phyloP scores from a whole-genome alignment of 2,797 vertebrate species.

The Cottoperca gobio region DNA sequence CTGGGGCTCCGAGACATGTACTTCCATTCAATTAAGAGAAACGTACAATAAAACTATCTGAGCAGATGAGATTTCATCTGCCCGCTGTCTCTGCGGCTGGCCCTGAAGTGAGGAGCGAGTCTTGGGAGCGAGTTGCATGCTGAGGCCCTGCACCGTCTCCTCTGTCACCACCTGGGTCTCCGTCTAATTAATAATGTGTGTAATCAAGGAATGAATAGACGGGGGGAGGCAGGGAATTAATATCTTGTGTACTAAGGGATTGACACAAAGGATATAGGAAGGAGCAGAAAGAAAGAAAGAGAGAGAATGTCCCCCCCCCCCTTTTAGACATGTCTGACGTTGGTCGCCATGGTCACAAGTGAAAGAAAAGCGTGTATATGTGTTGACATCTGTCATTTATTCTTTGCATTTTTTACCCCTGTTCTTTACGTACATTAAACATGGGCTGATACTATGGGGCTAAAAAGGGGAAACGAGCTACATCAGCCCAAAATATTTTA shows the following conservation, averaged over 20 bases:
- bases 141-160: slow-evolving; percentile 35
- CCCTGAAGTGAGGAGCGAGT: slow-evolving; percentile 18
- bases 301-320: neutral
- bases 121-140: slow-evolving; percentile 41
- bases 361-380: neutral
- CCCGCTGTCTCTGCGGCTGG: neutral
- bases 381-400: neutral
- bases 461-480: too few relatives aligned
- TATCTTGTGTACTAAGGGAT: slow-evolving; percentile 46
- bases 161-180: slow-evolving; percentile 51
- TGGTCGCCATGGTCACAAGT: neutral
- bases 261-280: slow-evolving; percentile 17
- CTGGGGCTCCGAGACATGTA: slow-evolving; percentile 20
- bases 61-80: slow-evolving; percentile 51
- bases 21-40: slow-evolving; percentile 53
- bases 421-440: neutral
- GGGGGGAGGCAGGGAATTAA: slow-evolving; percentile 41
- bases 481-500: too few relatives aligned
- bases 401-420: neutral
- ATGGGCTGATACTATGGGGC: too few relatives aligned
- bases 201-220: slow-evolving; percentile 53
- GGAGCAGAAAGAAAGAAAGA: neutral
- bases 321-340: neutral
- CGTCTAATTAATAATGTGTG: slow-evolving; percentile 66
- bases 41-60: slow-evolving; percentile 53